Evolutionary conservation across 2,113 vertebrate genomes (phyloP).

Genomic region (Rhabdornis inornatus): DNA sequence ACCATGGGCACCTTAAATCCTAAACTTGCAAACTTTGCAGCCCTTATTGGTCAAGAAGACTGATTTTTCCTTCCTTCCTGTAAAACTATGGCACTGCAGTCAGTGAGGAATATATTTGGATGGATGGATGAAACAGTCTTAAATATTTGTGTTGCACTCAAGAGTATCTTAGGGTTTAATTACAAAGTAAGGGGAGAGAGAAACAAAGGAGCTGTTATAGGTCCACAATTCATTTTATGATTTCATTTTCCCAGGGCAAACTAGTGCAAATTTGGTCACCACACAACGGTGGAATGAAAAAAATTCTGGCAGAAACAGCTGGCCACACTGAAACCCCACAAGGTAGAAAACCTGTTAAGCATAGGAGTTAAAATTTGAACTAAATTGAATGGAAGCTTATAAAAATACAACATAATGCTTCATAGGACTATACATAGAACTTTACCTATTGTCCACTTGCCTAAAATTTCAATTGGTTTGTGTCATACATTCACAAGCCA

Average conservation of each 20-base stretch:
- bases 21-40: not conserved
- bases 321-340: not conserved
- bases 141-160: too few species aligned
- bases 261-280: too few species aligned
- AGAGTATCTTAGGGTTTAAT: not conserved
- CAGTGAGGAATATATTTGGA: too few species aligned
- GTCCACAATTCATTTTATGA: too few species aligned
- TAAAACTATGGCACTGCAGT: not conserved
- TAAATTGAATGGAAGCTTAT: not conserved
- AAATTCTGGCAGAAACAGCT: not conserved
- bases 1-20: not conserved
- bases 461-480: not conserved
- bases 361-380: not conserved
- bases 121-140: not conserved
- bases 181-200: not conserved
- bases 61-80: not conserved
- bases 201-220: not conserved
- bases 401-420: not conserved
- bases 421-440: not conserved
- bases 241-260: not conserved
- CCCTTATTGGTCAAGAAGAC: too few species aligned
- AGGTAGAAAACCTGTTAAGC: not conserved
- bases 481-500: not conserved
- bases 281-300: not conserved
- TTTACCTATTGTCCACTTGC: not conserved